Evolutionary conservation across 1,140 invertebrate species (phyloP), one percentile per base, ranked within the genome.

Genomic region (Brachionus sp.): DNA sequence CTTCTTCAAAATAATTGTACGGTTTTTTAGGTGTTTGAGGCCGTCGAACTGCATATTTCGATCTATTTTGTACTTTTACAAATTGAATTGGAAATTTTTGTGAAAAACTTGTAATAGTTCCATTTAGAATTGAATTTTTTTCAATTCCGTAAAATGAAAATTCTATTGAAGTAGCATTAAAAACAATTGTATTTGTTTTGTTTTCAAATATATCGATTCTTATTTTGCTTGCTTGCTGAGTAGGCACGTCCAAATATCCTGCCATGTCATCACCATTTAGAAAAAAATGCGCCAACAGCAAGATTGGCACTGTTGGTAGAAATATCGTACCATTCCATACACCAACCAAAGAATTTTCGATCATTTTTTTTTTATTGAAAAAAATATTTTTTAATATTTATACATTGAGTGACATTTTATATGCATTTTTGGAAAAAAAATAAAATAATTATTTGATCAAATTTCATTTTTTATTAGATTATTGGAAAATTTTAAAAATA

Each of bases 1-100:
- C n/a, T 16, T 70, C 66, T 37, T 5, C 2, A 39, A 35, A 7
- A 37, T 70, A 70, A 10, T 37, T 13, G 35, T 37, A 70, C 3
- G 66, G 66, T 70, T 12, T n/a, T 37, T 70, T 70, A 29, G 66
- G 66, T 16, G 35, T 70, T 39, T 70, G 66, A 35, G 66, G 66
- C 37, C 66, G 29, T 6, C 37, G 35, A 13, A 70, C 66, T 13
- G 66, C 33, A 9, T 70, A 70, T n/a, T 70, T 33, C 0, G 29
- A 37, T 29, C n/a, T 3, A 39, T 70, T 39, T 70, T 70, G 35
- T 13, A 70, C 19, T 70, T 70, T 70, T 70, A n/a, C 33, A 7
- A 70, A 70, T 16, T 70, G 29, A 16, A 70, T 3, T 4, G 66
- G 35, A 35, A 70, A 37, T 3, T 5, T n/a, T 7, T 6, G 5